Conservation (phyloP, 2,888 invertebrate genomes). For the Nomada fucata region DNA sequence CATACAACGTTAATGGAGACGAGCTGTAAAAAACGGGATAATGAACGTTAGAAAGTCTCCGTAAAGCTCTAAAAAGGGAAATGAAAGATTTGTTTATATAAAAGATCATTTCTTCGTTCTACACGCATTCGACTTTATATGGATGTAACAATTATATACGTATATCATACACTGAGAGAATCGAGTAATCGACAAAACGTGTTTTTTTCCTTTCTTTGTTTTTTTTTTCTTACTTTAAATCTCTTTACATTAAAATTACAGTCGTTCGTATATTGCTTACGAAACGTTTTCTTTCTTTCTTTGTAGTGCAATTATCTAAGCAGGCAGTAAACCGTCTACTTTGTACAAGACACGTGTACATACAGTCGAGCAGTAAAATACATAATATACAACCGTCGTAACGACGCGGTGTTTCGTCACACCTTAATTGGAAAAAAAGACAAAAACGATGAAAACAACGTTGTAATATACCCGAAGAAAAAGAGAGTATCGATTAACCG, state of each 20-base stretch:
- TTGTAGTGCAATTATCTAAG: constrained; percentile 20
- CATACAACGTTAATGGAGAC: constrained; percentile 83
- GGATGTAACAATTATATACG: constrained; percentile 17
- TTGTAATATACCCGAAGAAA: neutral
- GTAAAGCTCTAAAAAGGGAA: constrained; percentile 65
- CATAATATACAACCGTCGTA: constrained; percentile 1
- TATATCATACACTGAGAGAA: constrained; percentile 18
- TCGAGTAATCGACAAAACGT: constrained; percentile 22
- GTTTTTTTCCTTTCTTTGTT: neutral
- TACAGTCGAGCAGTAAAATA: constrained; percentile 1
- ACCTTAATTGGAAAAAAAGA: neutral
- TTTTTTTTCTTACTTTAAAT: neutral
- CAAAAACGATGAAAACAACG: neutral
- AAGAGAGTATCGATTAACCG: constrained; percentile 1
- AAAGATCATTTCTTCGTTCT: constrained; percentile 45
- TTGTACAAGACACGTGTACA: constrained; percentile 13
- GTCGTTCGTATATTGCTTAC: neutral
- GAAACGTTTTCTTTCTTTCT: constrained; percentile 10
- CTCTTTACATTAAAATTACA: constrained; percentile 21
- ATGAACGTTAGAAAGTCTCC: constrained; percentile 75
- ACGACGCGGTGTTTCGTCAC: neutral
- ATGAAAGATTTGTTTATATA: constrained; percentile 50
- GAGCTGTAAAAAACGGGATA: constrained; percentile 82
- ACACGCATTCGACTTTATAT: constrained; percentile 40
- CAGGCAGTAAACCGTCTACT: constrained; percentile 20